Percentiles rank a stretch among this genome's conserved stretches.
phyloP scores from a whole-genome alignment of 2,888 invertebrate genomes.

The Platypus cylindrus region DNA sequence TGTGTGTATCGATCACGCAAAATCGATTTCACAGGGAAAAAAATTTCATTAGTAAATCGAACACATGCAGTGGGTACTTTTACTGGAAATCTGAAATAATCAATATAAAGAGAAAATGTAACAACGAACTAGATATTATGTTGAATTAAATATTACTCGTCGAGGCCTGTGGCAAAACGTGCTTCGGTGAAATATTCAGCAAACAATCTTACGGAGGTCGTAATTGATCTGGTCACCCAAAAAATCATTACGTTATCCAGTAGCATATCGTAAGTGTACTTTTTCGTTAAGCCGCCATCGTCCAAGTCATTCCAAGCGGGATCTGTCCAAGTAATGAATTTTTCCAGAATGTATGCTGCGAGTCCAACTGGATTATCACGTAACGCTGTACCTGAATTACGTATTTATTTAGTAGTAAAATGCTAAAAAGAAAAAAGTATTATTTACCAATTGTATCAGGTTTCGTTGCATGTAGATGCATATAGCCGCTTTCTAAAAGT shows the following conservation, averaged over 20 bases:
- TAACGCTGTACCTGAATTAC: constrained; percentile 47
- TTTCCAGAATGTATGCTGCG: constrained; percentile 83
- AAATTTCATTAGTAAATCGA: constrained; percentile 57
- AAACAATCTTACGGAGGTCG: constrained; percentile 63
- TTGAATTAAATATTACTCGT: no score
- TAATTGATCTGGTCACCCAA: constrained; percentile 62
- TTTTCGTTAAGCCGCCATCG: constrained; percentile 55
- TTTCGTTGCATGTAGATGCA: constrained; percentile 76
- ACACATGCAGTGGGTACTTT: constrained; percentile 62
- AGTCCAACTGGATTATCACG: constrained; percentile 71
- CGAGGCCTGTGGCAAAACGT: not conserved
- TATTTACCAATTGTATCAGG: constrained; percentile 71
- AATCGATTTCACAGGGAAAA: constrained; percentile 44
- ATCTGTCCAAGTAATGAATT: constrained; percentile 69
- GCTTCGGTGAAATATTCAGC: constrained; percentile 43
- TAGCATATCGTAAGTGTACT: constrained; percentile 56
- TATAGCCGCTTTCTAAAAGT: constrained; percentile 43
- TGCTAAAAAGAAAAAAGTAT: no score
- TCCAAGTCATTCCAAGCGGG: constrained; percentile 34
- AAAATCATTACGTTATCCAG: constrained; percentile 75
- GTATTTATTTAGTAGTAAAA: no score
- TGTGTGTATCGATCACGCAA: constrained; percentile 49
- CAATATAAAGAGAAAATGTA: no score
- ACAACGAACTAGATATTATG: no score
- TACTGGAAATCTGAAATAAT: constrained; percentile 45